phyloP scores from a whole-genome alignment of 2,888 invertebrate species.

The Oxyteleia sp. region DNA sequence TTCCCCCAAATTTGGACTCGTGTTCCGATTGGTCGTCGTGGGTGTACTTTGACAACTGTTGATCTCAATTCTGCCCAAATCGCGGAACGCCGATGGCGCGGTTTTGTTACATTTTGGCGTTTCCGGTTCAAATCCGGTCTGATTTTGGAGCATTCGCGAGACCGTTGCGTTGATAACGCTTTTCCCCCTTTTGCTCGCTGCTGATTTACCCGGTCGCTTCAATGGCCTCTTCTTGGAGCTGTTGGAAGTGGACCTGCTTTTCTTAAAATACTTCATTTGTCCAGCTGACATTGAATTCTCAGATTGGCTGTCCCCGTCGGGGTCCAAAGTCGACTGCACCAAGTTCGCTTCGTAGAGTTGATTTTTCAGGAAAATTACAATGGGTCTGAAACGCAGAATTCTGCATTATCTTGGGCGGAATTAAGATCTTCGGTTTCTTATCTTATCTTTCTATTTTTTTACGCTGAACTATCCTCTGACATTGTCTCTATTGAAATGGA shows the following conservation, averaged over 20 bases:
- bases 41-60: slow-evolving; percentile 55
- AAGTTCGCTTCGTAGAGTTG: slow-evolving; percentile 93
- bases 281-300: slow-evolving; percentile 77
- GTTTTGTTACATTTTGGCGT: slow-evolving; percentile 51
- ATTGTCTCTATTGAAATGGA: too few species aligned
- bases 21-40: slow-evolving; percentile 30
- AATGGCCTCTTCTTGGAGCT: slow-evolving; percentile 50
- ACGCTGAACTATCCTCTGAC: too few species aligned
- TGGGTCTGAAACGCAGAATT: slow-evolving; percentile 91
- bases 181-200: slow-evolving; percentile 28
- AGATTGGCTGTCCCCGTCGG: slow-evolving; percentile 87
- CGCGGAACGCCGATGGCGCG: neutral
- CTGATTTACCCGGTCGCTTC: slow-evolving; percentile 42
- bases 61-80: slow-evolving; percentile 15
- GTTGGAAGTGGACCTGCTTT: slow-evolving; percentile 15
- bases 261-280: slow-evolving; percentile 16
- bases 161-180: slow-evolving; percentile 30
- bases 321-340: slow-evolving; percentile 93
- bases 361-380: slow-evolving; percentile 92
- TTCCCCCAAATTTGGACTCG: too few species aligned
- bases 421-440: too few species aligned
- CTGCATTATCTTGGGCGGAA: too few species aligned
- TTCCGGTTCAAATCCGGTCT: slow-evolving; percentile 25
- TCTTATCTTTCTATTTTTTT: too few species aligned
- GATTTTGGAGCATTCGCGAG: slow-evolving; percentile 15